Percentiles rank a stretch among this genome's conserved stretches.
Conservation (phyloP, 2,888 invertebrate species). For the Mythimna vitellina region DNA sequence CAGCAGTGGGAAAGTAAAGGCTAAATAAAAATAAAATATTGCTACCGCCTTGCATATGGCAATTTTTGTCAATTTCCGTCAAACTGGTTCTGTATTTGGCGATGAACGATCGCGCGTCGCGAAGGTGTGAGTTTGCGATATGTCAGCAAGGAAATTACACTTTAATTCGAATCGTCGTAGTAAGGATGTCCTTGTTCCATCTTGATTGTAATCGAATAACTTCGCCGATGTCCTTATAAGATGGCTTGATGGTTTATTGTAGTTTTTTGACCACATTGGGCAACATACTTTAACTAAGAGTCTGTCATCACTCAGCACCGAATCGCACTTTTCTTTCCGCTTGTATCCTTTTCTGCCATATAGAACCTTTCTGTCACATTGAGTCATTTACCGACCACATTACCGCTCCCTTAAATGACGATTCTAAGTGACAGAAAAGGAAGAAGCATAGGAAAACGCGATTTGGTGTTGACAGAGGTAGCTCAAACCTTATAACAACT, state of each 20-base stretch:
- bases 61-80: slow-evolving; percentile 6
- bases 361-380: no score
- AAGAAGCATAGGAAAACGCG: no score
- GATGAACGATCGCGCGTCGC: background rate
- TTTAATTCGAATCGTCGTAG: slow-evolving; percentile 19
- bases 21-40: background rate
- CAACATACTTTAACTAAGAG: background rate
- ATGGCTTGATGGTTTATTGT: background rate
- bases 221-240: background rate
- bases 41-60: background rate
- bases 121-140: slow-evolving; percentile 1
- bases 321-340: no score
- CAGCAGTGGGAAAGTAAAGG: no score
- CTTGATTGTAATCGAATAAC: background rate
- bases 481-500: background rate
- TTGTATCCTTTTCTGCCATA: no score
- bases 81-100: background rate
- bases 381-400: no score
- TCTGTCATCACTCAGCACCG: no score
- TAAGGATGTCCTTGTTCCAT: background rate
- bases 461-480: no score
- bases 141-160: slow-evolving; percentile 40
- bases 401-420: no score
- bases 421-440: no score
- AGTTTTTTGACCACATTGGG: background rate